Conservation (phyloP, 2,113 vertebrate genomes). For the Andinoacara biseriatus region DNA sequence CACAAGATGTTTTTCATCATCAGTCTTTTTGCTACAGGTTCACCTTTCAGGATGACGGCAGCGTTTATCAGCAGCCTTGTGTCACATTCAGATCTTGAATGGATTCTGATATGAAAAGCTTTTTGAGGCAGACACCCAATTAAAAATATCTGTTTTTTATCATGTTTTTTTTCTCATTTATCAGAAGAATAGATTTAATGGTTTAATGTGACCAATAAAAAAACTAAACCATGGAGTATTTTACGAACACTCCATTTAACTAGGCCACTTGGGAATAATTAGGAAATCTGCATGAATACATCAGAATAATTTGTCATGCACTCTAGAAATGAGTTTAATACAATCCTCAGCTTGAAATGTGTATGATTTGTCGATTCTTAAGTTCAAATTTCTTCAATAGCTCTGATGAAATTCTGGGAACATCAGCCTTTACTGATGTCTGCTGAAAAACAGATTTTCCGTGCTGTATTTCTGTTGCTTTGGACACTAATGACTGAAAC, state of each 20-base stretch:
- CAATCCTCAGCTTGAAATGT: not conserved
- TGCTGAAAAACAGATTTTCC: not conserved
- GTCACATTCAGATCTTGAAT: not conserved
- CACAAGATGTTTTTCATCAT: not conserved
- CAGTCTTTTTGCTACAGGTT: not conserved
- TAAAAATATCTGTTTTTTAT: not conserved
- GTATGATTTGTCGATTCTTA: not conserved
- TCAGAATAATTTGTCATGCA: not conserved
- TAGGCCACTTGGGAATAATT: not conserved
- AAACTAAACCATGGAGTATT: not conserved
- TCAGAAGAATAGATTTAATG: accelerated
- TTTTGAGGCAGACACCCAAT: too few relatives aligned
- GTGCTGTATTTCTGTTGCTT: not conserved
- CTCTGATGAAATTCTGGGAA: not conserved
- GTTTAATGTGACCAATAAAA: not conserved
- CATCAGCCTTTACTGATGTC: not conserved
- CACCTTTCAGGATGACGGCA: not conserved
- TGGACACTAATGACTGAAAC: not conserved
- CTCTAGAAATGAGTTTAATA: not conserved
- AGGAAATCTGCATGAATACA: not conserved
- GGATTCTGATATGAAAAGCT: too few relatives aligned
- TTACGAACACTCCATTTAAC: not conserved
- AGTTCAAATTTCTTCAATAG: not conserved
- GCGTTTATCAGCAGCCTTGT: not conserved
- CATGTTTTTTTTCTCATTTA: not conserved